Percentiles rank a stretch among this genome's conserved stretches.
phyloP scores from a whole-genome alignment of 2,888 invertebrate genomes.

The Galerucella nymphaeae region DNA sequence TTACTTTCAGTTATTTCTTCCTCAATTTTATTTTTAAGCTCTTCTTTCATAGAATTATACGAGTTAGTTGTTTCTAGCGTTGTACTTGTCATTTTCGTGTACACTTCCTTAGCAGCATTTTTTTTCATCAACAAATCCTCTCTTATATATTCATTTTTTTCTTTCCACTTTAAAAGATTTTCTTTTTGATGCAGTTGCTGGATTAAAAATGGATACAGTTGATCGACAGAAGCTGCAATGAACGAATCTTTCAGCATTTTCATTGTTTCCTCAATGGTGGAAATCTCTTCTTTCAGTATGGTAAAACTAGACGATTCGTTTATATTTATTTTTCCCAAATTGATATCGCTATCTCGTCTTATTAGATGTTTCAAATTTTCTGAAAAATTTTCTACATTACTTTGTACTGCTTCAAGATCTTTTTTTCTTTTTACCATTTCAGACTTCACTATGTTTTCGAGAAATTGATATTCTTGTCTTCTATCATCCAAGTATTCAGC shows the following conservation, averaged over 20 bases:
- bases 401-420: conserved; percentile 67
- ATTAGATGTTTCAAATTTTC: conserved; percentile 64
- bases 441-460: conserved; percentile 71
- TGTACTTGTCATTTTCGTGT: conserved; percentile 53
- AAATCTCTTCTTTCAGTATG: conserved; percentile 59
- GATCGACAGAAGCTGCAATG: conserved; percentile 63
- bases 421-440: conserved; percentile 73
- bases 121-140: conserved; percentile 54
- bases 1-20: conserved; percentile 65
- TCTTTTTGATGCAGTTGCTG: conserved; percentile 56
- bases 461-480: conserved; percentile 70
- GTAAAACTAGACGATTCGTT: conserved; percentile 54
- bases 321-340: conserved; percentile 52
- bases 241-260: conserved; percentile 61
- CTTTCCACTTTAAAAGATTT: conserved; percentile 52
- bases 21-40: conserved; percentile 64
- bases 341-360: conserved; percentile 62
- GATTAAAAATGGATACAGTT: conserved; percentile 62
- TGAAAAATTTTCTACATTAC: conserved; percentile 63
- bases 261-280: conserved; percentile 61
- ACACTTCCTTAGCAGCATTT: conserved; percentile 53
- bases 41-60: conserved; percentile 66
- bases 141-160: conserved; percentile 51
- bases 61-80: conserved; percentile 62
- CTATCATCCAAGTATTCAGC: conserved; percentile 75